Evolutionary conservation across 2,113 vertebrate species (phyloP), one percentile per base, ranked within the genome.

Genomic region (Lepidothrix coronata): DNA sequence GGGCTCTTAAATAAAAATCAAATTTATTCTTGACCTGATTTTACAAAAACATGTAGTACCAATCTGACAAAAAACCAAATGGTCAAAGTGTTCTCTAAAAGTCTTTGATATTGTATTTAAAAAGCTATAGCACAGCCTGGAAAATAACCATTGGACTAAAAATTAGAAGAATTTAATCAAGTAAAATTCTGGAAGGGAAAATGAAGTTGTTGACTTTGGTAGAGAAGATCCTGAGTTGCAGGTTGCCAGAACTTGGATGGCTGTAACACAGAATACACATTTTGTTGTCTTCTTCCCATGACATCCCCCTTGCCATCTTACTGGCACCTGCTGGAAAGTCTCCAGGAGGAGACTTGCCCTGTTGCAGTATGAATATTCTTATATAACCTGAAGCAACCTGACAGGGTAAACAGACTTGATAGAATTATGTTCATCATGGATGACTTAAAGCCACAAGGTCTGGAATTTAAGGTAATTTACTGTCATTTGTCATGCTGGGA

Each of bases 401-500:
- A 46, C 61, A 78, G 22, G 17, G 14, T 43, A 78, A 94, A 94
- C 67, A 41, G 43, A 37, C n/a, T 55, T 74, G 20, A 61, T 30
- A 65, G 14, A 68, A 85, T 52, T 86, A 74, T 71, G 21, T 88
- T 71, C 48, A 61, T 9, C 1, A 0, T 68, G 43, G 46, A 61
- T 65, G 33, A 18, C 59, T 86, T 62, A 61, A 80, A 94, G 27
- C 19, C 55, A 68, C 12, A 73, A 81, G 35, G 44, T 22, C 51
- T 88, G 80, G 70, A 76, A 74, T 70, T 58, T 73, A 62, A 77
- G 22, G 30, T 71, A 77, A 55, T 94, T 76, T 85, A 33, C 35
- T 57, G 19, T 30, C 14, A 31, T 80, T 85, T 88, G 5, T 90
- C 44, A 59, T 67, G 35, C 18, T 66, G 31, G 5, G 31, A 48